phyloP scores from a whole-genome alignment of 2,888 invertebrate genomes.

The Psococerastis gibbosa region DNA sequence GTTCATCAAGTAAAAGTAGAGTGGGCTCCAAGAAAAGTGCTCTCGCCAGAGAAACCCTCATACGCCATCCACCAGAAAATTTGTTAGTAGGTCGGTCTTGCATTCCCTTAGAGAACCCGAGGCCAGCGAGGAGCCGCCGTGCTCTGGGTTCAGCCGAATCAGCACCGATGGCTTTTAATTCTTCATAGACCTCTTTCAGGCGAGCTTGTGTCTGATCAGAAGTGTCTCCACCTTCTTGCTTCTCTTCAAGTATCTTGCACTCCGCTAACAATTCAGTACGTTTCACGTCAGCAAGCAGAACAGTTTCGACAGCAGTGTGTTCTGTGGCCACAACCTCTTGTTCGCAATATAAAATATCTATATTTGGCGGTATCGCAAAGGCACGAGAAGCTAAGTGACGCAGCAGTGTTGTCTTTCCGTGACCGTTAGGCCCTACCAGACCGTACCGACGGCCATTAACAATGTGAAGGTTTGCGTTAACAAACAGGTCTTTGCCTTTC shows the following conservation, averaged over 20 bases:
- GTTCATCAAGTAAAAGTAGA: constrained; percentile 42
- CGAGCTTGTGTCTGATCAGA: constrained; percentile 35
- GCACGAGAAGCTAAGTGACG: constrained; percentile 81
- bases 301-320: constrained; percentile 79
- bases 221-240: constrained; percentile 46
- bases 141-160: constrained; percentile 97
- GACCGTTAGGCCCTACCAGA: constrained; percentile 95
- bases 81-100: constrained; percentile 54
- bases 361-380: constrained; percentile 87
- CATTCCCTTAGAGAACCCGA: constrained; percentile 65
- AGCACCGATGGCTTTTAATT: constrained; percentile 88
- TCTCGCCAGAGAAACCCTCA: constrained; percentile 44
- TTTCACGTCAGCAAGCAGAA: constrained; percentile 83
- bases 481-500: constrained; percentile 91
- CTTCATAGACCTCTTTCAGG: constrained; percentile 52
- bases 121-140: constrained; percentile 86
- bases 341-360: constrained; percentile 92
- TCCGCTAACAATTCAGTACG: constrained; percentile 64
- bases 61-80: constrained; percentile 49
- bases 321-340: constrained; percentile 96
- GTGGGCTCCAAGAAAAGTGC: constrained; percentile 49
- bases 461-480: constrained; percentile 85
- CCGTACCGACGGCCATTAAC: constrained; percentile 91
- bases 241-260: constrained; percentile 51
- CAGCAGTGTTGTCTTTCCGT: constrained; percentile 93